Evolutionary conservation across 2,797 vertebrate species (phyloP).

Genomic region (Cyclura pinguis): DNA sequence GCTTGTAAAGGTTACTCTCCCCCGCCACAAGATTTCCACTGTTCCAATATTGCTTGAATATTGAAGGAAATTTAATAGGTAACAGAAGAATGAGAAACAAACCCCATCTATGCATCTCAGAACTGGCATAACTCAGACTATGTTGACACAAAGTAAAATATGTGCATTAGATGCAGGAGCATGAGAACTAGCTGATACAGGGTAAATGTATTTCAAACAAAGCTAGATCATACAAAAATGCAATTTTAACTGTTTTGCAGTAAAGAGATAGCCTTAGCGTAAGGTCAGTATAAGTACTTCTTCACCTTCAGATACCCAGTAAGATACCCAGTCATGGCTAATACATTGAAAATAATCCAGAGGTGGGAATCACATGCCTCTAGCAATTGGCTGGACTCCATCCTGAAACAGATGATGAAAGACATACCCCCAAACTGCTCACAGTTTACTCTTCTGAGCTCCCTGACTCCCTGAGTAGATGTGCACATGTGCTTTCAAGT

Average conservation of each 20-base stretch:
- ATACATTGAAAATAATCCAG: not conserved
- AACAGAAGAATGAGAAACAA: slow-evolving; percentile 5
- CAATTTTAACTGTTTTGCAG: not conserved
- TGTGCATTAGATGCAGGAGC: not conserved
- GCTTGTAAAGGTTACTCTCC: slow-evolving; percentile 1
- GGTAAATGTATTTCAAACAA: not conserved
- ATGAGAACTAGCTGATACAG: not conserved
- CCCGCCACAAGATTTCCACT: not conserved
- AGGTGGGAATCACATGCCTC: not conserved
- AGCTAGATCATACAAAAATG: not conserved
- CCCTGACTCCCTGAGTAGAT: too few relatives aligned
- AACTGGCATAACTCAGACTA: not conserved
- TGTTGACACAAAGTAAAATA: not conserved
- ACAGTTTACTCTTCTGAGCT: not conserved
- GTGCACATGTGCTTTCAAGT: too few relatives aligned
- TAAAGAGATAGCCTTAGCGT: not conserved
- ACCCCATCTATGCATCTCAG: not conserved
- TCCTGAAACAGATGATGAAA: not conserved
- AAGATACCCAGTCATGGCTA: not conserved
- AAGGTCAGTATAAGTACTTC: not conserved
- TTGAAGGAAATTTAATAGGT: not conserved
- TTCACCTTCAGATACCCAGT: not conserved
- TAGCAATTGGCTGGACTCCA: not conserved
- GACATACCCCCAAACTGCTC: not conserved
- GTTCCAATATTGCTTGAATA: not conserved